Evolutionary conservation across 2,888 invertebrate genomes (phyloP), one percentile per base, ranked within the genome.

Genomic region (Lasioglossum pauxillum): DNA sequence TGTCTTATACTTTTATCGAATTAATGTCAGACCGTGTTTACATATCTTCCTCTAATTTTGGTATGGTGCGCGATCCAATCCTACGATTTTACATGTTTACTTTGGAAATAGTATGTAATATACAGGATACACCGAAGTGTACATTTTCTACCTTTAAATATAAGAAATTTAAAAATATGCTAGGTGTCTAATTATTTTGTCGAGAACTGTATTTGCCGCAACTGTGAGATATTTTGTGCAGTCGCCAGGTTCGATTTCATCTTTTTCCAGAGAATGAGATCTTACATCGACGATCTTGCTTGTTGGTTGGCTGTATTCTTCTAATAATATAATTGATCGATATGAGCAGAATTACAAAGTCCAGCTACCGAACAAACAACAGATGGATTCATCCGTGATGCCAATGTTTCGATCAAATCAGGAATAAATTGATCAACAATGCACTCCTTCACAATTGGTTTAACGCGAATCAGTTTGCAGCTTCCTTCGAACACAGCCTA

Each of bases 381-480:
- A 94, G 98, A 97, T 0, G 98, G 98, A 95, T 99, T 97, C 98
- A 99, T 98, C 95, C 98, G 96, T 0, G 98, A 98, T 1, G 98
- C 97, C 73, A 99, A 95, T 0, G 98, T 98, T 94, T 99, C 98
- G 49, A 98, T 97, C 81, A 99, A 95, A 93, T 99, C 98, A 0
- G 98, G 98, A 76, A 98, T 97, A 94, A 98, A 98, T 92, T 98
- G 96, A 94, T 99, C 98, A 0, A 97, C 98, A 80, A 98, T 96
- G 94, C 98, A 99, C 95, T 98, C 98, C 79, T 97, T 96, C 0
- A 96, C 96, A 23, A 98, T 96, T 2, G 97, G 89, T 94, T 98
- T 97, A 82, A 98, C 93, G 0, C 97, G 97, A 81, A 98, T 97
- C 87, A 98, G 95, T 89, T 97, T 96, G 95, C 98, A 99, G 0